Evolutionary conservation across 2,797 vertebrate species (phyloP), one percentile per base, ranked within the genome.

Genomic region (Arremon aurantiirostris): DNA sequence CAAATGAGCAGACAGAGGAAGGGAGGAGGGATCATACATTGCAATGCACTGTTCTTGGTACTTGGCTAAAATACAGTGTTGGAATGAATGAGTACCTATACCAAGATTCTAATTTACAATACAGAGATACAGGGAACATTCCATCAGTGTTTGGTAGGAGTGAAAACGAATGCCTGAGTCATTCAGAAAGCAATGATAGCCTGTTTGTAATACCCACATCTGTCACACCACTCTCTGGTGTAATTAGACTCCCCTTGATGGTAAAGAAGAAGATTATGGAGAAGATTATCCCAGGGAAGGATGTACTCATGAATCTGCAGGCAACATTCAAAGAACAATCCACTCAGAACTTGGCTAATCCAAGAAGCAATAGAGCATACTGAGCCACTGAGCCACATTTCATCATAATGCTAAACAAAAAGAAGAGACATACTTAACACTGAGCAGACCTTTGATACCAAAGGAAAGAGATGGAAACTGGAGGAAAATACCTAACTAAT

Each of bases 171-270:
- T 55, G 56, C 50, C 28, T 82, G 88, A 92, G 79, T 95, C 70
- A 79, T 91, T 93, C 69, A 78, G 68, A 94, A 87, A 89, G 64
- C 14, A 12, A 59, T 81, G 70, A 70, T 49, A 76, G 61, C 61
- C 61, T 66, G 65, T 93, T 95, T 61, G 82, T 84, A 93, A 85
- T 87, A 77, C 34, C 70, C 86, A 82, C 89, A 95, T 96, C 94
- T 96, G 89, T 91, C 83, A 91, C 75, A 53, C 24, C 18, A 37
- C 50, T 72, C 83, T 90, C 72, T 5, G 5, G 42, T 79, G 88
- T 89, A 94, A 95, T 95, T 81, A 95, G 72, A 92, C 47, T 93
- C 69, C 19, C 69, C 64, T 90, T 92, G 71, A 95, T 88, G 64
- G 81, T 79, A 86, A 92, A 81, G 55, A 64, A 87, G 89, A 88